Base-by-base conservation (phyloP, 2,888 invertebrate genomes). In the Ecdyonurus torrentis region DNA sequence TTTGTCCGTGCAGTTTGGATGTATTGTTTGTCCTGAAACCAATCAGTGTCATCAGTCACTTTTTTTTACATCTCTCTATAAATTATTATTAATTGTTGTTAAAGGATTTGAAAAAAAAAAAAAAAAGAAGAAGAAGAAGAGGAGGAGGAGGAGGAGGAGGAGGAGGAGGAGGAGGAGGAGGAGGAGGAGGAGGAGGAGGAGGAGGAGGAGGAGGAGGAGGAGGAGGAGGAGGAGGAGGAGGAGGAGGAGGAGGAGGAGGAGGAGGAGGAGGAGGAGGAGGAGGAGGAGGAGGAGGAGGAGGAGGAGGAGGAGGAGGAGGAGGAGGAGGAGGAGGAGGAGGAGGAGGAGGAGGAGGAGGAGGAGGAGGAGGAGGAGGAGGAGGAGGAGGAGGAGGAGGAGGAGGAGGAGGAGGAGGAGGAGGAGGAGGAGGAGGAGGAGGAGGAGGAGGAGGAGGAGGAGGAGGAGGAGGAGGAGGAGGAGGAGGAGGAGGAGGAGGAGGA, bases 1-100 rank as follows among this genome's bases (percentile, higher is more conserved):
- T 72, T 87, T 92, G 77, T 96, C 95, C 60, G 84, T 85, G 74
- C 96, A 96, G 70, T 83, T 84, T 15, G 87, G 83, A 69, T 88
- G 85, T 61, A 93, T 81, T 70, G 82, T 83, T 61, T 86, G 74
- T 65, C 85, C 91, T 91, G 77, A 1, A n/a, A n/a, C n/a, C n/a
- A n/a, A n/a, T n/a, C n/a, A n/a, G n/a, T n/a, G n/a, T n/a, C n/a
- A n/a, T n/a, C n/a, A n/a, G n/a, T n/a, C n/a, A n/a, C n/a, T n/a
- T n/a, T n/a, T n/a, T n/a, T n/a, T n/a, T n/a, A n/a, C n/a, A n/a
- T n/a, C n/a, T n/a, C n/a, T n/a, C n/a, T n/a, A n/a, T n/a, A n/a
- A n/a, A n/a, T n/a, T n/a, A n/a, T n/a, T n/a, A n/a, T n/a, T n/a
- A n/a, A n/a, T 52, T n/a, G n/a, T 52, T 52, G 18, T n/a, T n/a